A percentile compares a stretch with the other conserved stretches of the same genome.
phyloP scores from a whole-genome alignment of 1,140 invertebrate species.

The Cepaea nemoralis region DNA sequence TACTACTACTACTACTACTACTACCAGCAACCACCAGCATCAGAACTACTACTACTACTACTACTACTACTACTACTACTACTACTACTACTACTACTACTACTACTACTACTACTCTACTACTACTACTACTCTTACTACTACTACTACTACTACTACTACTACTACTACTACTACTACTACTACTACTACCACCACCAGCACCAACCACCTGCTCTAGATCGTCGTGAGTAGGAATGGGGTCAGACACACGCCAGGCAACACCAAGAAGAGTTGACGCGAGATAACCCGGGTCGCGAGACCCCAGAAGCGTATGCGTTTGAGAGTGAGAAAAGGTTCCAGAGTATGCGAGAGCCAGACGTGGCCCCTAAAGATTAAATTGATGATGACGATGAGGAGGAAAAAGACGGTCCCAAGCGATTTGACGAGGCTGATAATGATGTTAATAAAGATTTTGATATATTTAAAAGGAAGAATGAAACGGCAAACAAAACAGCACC shows the following conservation, averaged over 20 bases:
- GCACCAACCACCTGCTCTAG: no score
- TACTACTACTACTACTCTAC: no score
- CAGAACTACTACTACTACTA: no score
- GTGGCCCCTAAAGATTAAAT: background rate
- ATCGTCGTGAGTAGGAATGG: background rate
- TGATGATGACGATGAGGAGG: background rate
- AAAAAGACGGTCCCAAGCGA: background rate
- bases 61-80: no score
- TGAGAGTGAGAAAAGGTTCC: background rate
- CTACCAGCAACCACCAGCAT: no score
- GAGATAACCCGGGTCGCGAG: background rate
- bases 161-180: no score
- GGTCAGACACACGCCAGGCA: background rate
- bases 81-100: no score
- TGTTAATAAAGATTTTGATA: background rate
- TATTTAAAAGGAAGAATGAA: background rate
- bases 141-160: no score
- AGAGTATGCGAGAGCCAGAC: background rate
- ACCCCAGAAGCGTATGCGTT: background rate
- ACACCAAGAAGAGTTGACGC: background rate
- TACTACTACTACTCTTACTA: no score
- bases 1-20: no score
- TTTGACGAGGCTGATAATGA: constrained; percentile 14
- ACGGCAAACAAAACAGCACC: background rate
- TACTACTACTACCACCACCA: no score